Percentiles rank a stretch among this genome's conserved stretches.
phyloP scores from a whole-genome alignment of 2,888 invertebrate species.

The Eulithis prunata region DNA sequence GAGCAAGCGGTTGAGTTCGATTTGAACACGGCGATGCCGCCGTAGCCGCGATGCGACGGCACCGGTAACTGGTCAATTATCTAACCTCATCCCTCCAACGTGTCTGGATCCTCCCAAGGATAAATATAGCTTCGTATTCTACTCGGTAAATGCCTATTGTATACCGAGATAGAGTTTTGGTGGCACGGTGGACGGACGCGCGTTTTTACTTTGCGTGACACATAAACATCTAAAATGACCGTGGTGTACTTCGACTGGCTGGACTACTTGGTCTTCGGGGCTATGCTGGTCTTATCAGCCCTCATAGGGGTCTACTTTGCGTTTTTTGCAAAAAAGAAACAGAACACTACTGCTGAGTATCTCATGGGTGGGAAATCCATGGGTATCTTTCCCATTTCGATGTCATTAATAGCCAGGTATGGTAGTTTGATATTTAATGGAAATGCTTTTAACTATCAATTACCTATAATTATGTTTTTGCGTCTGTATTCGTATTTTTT shows the following conservation, averaged over 20 bases:
- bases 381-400: slow-evolving; percentile 91
- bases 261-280: slow-evolving; percentile 87
- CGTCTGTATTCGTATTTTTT: neutral
- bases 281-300: slow-evolving; percentile 86
- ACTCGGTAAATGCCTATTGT: slow-evolving; percentile 67
- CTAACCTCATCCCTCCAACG: slow-evolving; percentile 67
- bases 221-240: slow-evolving; percentile 52
- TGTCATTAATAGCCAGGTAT: slow-evolving; percentile 91
- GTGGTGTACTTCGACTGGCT: slow-evolving; percentile 84
- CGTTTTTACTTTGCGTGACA: slow-evolving; percentile 33
- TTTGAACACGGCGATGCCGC: slow-evolving; percentile 24
- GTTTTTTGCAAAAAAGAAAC: slow-evolving; percentile 87
- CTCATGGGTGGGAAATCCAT: slow-evolving; percentile 90
- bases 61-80: slow-evolving; percentile 70
- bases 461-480: neutral
- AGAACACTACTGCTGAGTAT: slow-evolving; percentile 88
- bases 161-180: slow-evolving; percentile 65
- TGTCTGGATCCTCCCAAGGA: slow-evolving; percentile 69
- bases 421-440: slow-evolving; percentile 7
- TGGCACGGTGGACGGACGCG: slow-evolving; percentile 64
- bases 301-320: slow-evolving; percentile 89
- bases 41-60: slow-evolving; percentile 44
- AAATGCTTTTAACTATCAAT: neutral
- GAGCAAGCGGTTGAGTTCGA: neutral
- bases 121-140: slow-evolving; percentile 72